These are phyloP conservation scores for Phylloscopus trochiloides DNA, from an alignment of 2,113 vertebrate species.

Conservation along the genomic window DNA sequence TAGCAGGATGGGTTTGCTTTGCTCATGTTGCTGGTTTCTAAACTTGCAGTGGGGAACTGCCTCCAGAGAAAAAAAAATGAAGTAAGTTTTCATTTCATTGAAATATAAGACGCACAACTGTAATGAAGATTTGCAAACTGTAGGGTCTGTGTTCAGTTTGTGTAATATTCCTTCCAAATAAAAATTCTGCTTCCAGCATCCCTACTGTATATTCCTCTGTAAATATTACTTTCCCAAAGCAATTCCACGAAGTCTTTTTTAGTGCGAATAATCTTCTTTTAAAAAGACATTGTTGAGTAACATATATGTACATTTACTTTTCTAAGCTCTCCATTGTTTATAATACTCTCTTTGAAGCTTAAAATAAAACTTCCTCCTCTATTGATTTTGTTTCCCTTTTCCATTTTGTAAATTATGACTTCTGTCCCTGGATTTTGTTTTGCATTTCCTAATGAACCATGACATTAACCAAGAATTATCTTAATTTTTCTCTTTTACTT, in stretches of 20 bases:
- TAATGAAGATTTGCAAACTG: conserved; percentile 57
- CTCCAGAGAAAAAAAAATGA: neutral
- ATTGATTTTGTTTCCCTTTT: conserved; percentile 60
- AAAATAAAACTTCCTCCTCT: conserved; percentile 70
- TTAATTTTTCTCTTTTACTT: neutral
- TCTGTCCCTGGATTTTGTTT: conserved; percentile 26
- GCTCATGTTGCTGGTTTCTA: neutral
- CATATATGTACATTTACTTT: conserved; percentile 64
- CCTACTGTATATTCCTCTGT: conserved; percentile 66
- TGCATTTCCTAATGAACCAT: conserved; percentile 1
- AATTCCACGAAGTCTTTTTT: conserved; percentile 34
- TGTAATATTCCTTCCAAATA: conserved; percentile 72
- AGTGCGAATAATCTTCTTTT: conserved; percentile 33
- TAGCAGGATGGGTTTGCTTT: neutral
- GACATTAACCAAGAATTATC: neutral
- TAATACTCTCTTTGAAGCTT: conserved; percentile 50
- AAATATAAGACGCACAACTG: conserved; percentile 45
- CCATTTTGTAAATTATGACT: conserved; percentile 41
- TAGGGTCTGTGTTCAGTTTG: conserved; percentile 61
- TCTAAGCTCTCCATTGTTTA: conserved; percentile 63
- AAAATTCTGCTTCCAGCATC: conserved; percentile 61
- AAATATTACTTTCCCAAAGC: conserved; percentile 61
- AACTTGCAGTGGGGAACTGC: conserved; percentile 20
- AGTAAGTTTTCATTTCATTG: conserved; percentile 5
- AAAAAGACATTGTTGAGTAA: conserved; percentile 23